phyloP scores from a whole-genome alignment of 2,888 invertebrate species.

The Netelia inedita region DNA sequence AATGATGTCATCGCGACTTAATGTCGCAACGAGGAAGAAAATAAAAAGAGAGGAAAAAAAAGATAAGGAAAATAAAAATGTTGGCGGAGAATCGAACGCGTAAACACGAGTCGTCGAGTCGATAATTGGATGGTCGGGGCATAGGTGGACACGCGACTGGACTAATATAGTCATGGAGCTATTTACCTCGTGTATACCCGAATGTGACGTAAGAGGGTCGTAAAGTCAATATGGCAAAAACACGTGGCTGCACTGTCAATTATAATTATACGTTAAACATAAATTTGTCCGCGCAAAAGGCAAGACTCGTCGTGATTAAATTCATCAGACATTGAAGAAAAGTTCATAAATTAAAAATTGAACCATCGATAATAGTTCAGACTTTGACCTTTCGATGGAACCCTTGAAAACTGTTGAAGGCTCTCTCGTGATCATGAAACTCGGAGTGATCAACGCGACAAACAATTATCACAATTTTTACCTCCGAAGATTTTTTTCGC shows the following conservation, averaged over 20 bases:
- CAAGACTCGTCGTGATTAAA: too few species aligned
- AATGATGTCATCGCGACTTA: constrained; percentile 62
- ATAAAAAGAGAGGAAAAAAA: constrained; percentile 7
- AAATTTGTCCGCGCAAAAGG: too few species aligned
- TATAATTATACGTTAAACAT: not conserved
- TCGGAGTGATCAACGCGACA: too few species aligned
- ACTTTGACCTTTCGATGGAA: too few species aligned
- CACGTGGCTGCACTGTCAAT: not conserved
- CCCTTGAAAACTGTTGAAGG: too few species aligned
- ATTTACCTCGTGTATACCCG: constrained; percentile 29
- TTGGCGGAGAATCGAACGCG: constrained; percentile 26
- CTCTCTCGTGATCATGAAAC: too few species aligned
- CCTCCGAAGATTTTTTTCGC: constrained; percentile 45
- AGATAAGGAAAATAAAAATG: constrained; percentile 32
- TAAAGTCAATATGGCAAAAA: constrained; percentile 16
- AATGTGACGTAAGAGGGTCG: constrained; percentile 41
- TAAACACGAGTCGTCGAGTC: constrained; percentile 23
- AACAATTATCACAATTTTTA: not conserved
- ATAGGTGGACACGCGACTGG: constrained; percentile 28
- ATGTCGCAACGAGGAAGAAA: constrained; percentile 44
- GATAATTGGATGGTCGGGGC: constrained; percentile 55
- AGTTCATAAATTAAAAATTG: too few species aligned
- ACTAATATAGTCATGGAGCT: constrained; percentile 44
- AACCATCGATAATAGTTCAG: too few species aligned
- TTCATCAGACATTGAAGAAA: too few species aligned